Base-by-base conservation (phyloP, 2,888 invertebrate genomes). In the Lampropteryx suffumata region DNA sequence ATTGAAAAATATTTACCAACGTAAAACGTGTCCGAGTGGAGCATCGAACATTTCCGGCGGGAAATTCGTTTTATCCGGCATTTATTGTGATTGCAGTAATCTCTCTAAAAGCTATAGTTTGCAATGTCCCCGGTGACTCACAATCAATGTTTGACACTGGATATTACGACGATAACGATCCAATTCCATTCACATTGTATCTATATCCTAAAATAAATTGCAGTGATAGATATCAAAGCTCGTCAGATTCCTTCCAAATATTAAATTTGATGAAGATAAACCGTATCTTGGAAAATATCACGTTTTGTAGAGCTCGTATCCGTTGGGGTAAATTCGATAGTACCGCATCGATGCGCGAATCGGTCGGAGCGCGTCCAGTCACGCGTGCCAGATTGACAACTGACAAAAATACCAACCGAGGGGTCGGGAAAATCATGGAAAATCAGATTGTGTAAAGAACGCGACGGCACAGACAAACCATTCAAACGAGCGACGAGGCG, bases 331-430 rank as follows among this genome's bases (percentile, higher is more conserved):
- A 79, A 83, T 81, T 80, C 69, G 73, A 81, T 78, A 52, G 51
- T 12, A 11, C 26, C 55, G 70, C 71, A 73, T 62, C 62, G 74
- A 70, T 64, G 76, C 73, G 73, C 62, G 67, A 76, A 73, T 63
- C 58, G 58, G 62, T 55, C 56, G 50, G 65, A 55, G 63, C 60
- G 66, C 44, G 59, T 50, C 62, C 76, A 78, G 73, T 78, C 81
- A 80, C 73, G 82, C 84, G 80, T 71, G 55, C 42, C 69, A 71
- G 79, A 87, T 82, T 84, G 83, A 83, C 83, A 83, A 81, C 77
- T 78, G 79, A 70, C 73, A 69, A 78, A 80, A 78, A 73, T 69
- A 70, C 59, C 66, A 56, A 59, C 53, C 59, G 53, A 50, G 60
- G 62, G 62, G 60, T 27, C 9, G 50, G 51, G 53, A 61, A 63